Base-by-base conservation (phyloP, 2,888 invertebrate genomes). In the Melanophora roralis region DNA sequence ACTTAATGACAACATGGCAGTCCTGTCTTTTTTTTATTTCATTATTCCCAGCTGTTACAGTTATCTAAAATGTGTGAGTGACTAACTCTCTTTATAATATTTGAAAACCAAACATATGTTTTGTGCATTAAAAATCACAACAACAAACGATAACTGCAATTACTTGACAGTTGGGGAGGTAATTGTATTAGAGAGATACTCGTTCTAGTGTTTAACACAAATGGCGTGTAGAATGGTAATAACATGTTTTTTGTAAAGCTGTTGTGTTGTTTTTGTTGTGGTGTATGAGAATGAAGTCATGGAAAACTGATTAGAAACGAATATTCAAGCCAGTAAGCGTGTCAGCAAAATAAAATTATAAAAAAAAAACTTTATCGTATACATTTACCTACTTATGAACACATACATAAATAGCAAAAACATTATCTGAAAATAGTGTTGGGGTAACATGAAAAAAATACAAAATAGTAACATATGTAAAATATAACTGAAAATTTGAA, bases 221-320 rank as follows among this genome's bases (percentile, higher is more conserved):
- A 62, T 75, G 45, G 45, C 67, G 72, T 75, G 75, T 68, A 60
- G 57, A 67, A 67, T 65, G 59, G 40, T 64, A 64, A 27, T 27
- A 27, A 43, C 51, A 49, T 55, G 59, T 59, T 62, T 60, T 3
- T 27, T 32, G 19, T 40, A 38, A 38, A 64, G 36, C 45, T 69
- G 14, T 72, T 43, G 16, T 14, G 16, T 43, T 16, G 40, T 40
- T 40, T 34, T 69, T 16, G 19, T 69, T 49, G 27, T 55, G 14
- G 14, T 76, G 64, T 45, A 72, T 80, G 80, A 59, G 80, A 80
- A 80, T 80, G 72, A 80, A 80, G 80, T 80, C 80, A 76, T 76
- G 76, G 80, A 76, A 80, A 80, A 76, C 53, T 79, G 76, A 73
- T 64, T 49, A 34, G n/a, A 19, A 14, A 40, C n/a, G 7, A 55